phyloP scores from a whole-genome alignment of 2,113 vertebrate species.

The Grus americana region DNA sequence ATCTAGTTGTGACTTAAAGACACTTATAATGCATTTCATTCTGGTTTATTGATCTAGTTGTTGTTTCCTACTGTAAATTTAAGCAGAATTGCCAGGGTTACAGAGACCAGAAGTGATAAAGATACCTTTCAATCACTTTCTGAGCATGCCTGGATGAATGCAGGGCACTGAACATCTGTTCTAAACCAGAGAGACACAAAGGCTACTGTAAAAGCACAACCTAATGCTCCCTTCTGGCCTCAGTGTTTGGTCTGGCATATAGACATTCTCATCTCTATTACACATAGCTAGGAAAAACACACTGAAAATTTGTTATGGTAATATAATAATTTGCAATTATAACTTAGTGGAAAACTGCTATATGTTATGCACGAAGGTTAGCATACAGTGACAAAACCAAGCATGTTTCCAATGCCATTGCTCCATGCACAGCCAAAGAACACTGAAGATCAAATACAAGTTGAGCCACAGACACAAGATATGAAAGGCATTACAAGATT shows the following conservation, averaged over 20 bases:
- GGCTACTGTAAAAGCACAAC: not conserved
- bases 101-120: not conserved
- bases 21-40: not conserved
- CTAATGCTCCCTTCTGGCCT: not conserved
- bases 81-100: not conserved
- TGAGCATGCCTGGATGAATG: not conserved
- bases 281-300: not conserved
- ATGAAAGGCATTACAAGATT: not conserved
- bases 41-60: not conserved
- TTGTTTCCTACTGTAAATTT: conserved; percentile 39
- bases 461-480: not conserved
- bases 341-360: not conserved
- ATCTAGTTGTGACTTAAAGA: not conserved
- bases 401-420: not conserved
- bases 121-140: conserved; percentile 23
- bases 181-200: not conserved
- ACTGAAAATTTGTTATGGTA: not conserved
- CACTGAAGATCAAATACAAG: not conserved
- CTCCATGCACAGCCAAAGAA: not conserved
- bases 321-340: not conserved
- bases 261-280: not conserved
- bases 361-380: not conserved
- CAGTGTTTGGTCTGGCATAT: not conserved
- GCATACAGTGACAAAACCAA: not conserved
- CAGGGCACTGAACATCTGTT: not conserved